Conservation (phyloP, 2,113 vertebrate species). For the Illadopsis cleaveri region DNA sequence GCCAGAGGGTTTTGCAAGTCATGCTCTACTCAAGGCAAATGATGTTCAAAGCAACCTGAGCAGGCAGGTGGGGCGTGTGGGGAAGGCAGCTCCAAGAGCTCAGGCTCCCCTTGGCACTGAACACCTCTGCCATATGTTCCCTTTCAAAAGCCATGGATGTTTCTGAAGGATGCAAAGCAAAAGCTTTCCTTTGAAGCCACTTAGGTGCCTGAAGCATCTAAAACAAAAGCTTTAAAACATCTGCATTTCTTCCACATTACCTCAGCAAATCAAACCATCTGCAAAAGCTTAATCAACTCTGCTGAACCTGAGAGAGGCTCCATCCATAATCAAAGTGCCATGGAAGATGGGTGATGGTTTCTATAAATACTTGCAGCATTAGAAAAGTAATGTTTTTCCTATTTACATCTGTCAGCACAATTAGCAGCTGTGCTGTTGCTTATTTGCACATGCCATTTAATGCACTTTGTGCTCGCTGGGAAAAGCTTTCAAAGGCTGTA, state of each 20-base stretch:
- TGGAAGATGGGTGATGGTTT: neutral
- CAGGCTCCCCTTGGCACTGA: neutral
- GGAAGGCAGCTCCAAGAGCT: neutral
- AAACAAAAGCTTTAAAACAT: neutral
- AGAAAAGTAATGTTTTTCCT: neutral
- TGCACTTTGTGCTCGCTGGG: neutral
- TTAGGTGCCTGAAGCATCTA: neutral
- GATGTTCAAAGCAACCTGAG: neutral
- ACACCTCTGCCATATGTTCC: neutral
- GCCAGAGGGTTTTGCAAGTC: neutral
- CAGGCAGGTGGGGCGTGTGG: neutral
- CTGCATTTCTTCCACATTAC: neutral
- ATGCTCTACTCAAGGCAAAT: neutral
- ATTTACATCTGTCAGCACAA: constrained; percentile 25
- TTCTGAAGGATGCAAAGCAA: neutral
- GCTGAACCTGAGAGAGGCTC: neutral
- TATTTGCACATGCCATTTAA: neutral
- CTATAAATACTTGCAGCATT: constrained; percentile 34
- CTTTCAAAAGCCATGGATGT: neutral
- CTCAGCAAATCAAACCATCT: constrained; percentile 19
- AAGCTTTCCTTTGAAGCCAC: neutral
- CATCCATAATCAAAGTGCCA: neutral
- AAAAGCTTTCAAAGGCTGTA: neutral
- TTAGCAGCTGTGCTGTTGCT: constrained; percentile 18
- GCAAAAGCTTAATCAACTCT: constrained; percentile 12